Conservation (phyloP, 2,888 invertebrate species). For the Hecatera dysodea region DNA sequence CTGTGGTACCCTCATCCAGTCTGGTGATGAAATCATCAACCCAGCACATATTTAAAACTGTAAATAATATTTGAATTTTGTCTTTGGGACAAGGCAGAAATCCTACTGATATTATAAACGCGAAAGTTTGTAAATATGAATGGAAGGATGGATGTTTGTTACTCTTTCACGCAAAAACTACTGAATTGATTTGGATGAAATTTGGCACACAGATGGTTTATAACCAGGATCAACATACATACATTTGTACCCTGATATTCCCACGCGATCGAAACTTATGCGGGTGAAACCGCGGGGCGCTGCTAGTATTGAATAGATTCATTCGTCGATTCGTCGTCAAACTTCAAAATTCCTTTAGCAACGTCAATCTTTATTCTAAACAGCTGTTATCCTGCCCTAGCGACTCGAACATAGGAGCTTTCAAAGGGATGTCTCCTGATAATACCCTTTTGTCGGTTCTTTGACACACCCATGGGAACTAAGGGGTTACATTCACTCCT, state of each 20-base stretch:
- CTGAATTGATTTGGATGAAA: no score
- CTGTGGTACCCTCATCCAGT: no score
- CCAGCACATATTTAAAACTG: neutral
- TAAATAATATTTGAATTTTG: neutral
- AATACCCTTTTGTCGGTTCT: constrained; percentile 15
- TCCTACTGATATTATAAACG: no score
- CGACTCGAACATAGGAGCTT: constrained; percentile 15
- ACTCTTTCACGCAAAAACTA: no score
- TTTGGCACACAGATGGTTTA: no score
- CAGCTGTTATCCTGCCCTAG: constrained; percentile 12
- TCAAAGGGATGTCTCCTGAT: constrained; percentile 15
- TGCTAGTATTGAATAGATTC: neutral
- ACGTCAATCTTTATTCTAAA: constrained; percentile 8
- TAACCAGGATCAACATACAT: no score
- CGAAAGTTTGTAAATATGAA: no score
- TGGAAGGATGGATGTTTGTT: no score
- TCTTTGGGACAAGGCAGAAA: neutral
- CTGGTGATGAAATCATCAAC: neutral
- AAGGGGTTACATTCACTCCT: constrained; percentile 22
- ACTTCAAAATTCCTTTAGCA: neutral
- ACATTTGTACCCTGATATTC: no score
- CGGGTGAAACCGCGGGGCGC: no score
- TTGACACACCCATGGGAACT: constrained; percentile 23
- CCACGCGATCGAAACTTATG: no score
- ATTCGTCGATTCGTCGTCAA: neutral